Evolutionary conservation across 2,888 invertebrate species (phyloP), one percentile per base, ranked within the genome.

Genomic region (Lagria hirta): DNA sequence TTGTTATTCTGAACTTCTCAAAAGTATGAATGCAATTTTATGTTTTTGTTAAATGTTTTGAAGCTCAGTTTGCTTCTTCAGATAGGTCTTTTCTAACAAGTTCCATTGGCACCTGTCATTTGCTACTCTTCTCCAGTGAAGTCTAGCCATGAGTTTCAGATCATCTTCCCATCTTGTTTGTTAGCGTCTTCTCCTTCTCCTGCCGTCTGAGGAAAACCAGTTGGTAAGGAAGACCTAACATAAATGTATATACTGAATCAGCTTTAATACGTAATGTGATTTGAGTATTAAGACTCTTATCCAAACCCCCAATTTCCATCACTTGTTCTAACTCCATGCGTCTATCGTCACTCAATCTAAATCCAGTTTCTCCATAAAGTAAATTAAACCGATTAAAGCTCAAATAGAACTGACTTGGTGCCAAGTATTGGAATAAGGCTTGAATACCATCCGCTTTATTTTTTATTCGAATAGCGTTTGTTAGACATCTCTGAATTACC

Each of bases 341-440:
- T 23, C 23, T 3, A n/a, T 4, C 23, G 12, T 23, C 23, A 23
- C n/a, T 7, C n/a, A 23, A n/a, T 4, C 23, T 23, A 8, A 3
- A 23, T 3, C 23, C 23, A 2, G 23, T 23, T 12, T 23, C 23
- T 5, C 23, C n/a, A 7, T 23, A 23, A 4, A 6, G 6, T 3
- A 23, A 3, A 2, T 11, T 23, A 4, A 23, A 23, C n/a, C 3
- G 2, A 8, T 23, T 23, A 5, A 23, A 23, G 12, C 12, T 23
- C 6, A 23, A 23, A 23, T 11, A 23, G 23, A 23, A 23, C n/a
- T 23, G 23, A 23, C 23, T 11, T 5, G 23, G 23, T 4, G 10
- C 10, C 2, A 23, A 8, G n/a, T 23, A 23, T 5, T 23, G 23
- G 2, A 23, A 11, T 12, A 23, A 8, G 4, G 23, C 23, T 8